Conservation (phyloP, 2,113 vertebrate species). For the Dromas ardeola region DNA sequence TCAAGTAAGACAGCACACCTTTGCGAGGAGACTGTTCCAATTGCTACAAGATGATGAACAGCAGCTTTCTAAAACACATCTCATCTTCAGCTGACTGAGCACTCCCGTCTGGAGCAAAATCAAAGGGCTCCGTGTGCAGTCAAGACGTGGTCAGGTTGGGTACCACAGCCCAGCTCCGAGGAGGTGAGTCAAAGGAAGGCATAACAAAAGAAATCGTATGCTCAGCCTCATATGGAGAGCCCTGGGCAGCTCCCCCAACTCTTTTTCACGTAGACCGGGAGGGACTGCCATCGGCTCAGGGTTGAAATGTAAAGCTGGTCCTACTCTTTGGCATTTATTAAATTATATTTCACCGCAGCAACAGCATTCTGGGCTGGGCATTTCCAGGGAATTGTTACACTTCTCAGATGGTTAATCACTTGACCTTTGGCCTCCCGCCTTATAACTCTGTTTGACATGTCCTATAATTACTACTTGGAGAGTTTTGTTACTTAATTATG, state of each 20-base stretch:
- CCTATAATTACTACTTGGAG: conserved; percentile 26
- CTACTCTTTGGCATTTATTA: neutral
- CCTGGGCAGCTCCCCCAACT: neutral
- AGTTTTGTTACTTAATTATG: conserved; percentile 57
- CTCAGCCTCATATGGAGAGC: neutral
- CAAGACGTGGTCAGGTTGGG: fast-evolving
- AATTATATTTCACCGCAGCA: neutral
- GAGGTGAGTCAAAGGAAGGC: neutral
- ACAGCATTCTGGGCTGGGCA: neutral
- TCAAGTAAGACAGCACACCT: neutral
- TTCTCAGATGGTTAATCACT: conserved; percentile 31
- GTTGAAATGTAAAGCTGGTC: neutral
- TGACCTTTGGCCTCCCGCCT: conserved; percentile 39
- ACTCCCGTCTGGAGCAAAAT: neutral
- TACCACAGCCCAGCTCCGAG: fast-evolving
- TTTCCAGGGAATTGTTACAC: conserved; percentile 31
- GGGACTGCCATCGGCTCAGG: neutral
- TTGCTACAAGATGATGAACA: neutral
- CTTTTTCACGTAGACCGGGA: neutral
- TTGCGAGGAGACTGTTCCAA: neutral
- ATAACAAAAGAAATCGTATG: fast-evolving
- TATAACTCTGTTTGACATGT: conserved; percentile 13
- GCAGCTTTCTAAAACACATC: neutral
- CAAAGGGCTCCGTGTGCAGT: fast-evolving
- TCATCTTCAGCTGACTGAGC: neutral